Evolutionary conservation across 2,888 invertebrate species (phyloP), one percentile per base, ranked within the genome.

Genomic region (Pegoplata infirma): DNA sequence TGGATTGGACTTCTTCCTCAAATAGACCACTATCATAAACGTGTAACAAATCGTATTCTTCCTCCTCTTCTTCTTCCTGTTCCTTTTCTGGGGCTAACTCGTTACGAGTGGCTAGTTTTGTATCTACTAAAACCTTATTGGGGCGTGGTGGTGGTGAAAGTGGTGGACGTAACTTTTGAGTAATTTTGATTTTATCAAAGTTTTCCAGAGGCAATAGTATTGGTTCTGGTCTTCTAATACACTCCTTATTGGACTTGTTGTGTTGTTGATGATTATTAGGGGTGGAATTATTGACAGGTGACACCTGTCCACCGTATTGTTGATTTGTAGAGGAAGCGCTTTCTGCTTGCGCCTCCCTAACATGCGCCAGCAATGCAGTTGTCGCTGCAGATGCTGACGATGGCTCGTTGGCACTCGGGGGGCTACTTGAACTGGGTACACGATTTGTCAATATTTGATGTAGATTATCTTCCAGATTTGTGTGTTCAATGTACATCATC

Each of bases 401-500:
- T 25, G 80, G 73, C 59, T 76, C 80, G 61, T 79, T 75, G 76
- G 76, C 81, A 68, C 79, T 75, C n/a, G n/a, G n/a, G 21, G 81
- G 76, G 36, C 79, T 79, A 23, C 79, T 72, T 2, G 75, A 79
- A 4, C 71, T 75, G 36, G 81, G 77, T 17, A 77, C 75, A 56
- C 81, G 80, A 66, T 81, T 82, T 51, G 76, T 82, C 51, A 82
- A 66, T 72, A 82, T 82, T 49, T 80, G 78, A 73, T 82, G 80
- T 49, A 82, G 68, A 72, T 83, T 82, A 66, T 81, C 83, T 77
- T 82, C 83, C 32, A 83, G 61, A 16, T 77, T 81, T 8, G 82
- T 76, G 58, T 82, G 80, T 82, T 83, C 82, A 81, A 83, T 83
- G 82, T 83, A 82, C 83, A 83, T 83, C 81, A 83, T 83, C 82